Evolutionary conservation across 2,113 vertebrate genomes (phyloP), one percentile per base, ranked within the genome.

Genomic region (Odocoileus virginianus): DNA sequence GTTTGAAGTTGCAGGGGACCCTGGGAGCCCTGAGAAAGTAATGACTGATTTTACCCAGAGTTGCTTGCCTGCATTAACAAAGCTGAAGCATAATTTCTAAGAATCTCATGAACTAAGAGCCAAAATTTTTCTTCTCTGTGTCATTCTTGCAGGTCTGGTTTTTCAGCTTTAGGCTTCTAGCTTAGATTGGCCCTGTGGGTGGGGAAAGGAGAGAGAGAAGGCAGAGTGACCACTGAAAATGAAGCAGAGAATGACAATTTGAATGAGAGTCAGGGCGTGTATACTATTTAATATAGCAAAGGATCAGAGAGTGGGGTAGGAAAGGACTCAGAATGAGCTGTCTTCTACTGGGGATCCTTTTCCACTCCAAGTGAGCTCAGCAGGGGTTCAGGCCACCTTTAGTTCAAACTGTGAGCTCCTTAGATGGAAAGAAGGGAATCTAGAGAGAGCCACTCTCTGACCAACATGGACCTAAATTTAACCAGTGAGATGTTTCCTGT

Each of bases 111-210:
- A 89, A 33, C 30, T 50, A 50, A 52, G 82, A 91, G 30, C 54
- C 78, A 58, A 2, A 5, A 45, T 50, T 95, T 81, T 25, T 95
- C 64, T 93, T 90, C 67, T 61, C 11, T 57, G 76, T 61, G 87
- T 40, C 58, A 81, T 88, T 91, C 93, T 64, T 85, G 36, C 40
- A 86, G n/a, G 54, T 88, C 67, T 96, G 64, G 45, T 88, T 97
- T 97, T 95, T 85, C 82, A 74, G 19, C 67, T 61, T 61, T 5
- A 61, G 52, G 87, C 79, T 79, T 91, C 30, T 85, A 60, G 55
- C 47, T 85, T 55, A 91, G 74, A 60, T 47, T 52, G 13, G n/a
- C 19, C 52, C 30, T 45, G 57, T 40, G 83, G 58, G 14, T 76
- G 28, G 27, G 36, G 89, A 89, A 67, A 79, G 52, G 40, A 78